phyloP scores from a whole-genome alignment of 1,140 invertebrate species.

The Bombus waltoni region DNA sequence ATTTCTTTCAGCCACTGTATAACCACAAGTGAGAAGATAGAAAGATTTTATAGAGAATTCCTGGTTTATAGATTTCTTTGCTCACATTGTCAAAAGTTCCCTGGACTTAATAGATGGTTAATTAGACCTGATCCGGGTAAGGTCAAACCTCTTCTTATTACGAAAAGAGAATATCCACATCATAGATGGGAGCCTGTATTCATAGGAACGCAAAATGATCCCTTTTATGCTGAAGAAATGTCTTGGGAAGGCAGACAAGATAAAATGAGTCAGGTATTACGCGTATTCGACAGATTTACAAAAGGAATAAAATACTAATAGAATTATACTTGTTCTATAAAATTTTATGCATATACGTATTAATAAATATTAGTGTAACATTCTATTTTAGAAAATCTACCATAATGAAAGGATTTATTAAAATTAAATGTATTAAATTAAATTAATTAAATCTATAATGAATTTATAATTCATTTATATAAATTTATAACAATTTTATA shows the following conservation, averaged over 20 bases:
- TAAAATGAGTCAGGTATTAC: constrained; percentile 91
- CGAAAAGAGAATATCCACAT: constrained; percentile 87
- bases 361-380: too few relatives aligned
- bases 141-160: constrained; percentile 85
- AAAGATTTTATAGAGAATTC: background rate
- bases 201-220: constrained; percentile 90
- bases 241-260: constrained; percentile 93
- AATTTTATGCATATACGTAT: background rate
- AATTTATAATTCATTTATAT: too few relatives aligned
- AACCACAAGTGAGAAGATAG: too few relatives aligned
- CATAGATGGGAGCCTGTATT: constrained; percentile 93
- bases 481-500: too few relatives aligned
- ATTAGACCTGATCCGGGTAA: constrained; percentile 82
- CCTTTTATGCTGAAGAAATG: constrained; percentile 90
- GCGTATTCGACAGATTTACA: constrained; percentile 4
- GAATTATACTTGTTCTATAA: constrained; percentile 12
- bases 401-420: too few relatives aligned
- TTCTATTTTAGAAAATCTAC: too few relatives aligned
- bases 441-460: too few relatives aligned
- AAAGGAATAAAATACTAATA: constrained; percentile 5
- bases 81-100: constrained; percentile 90
- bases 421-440: too few relatives aligned
- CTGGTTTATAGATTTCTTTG: constrained; percentile 82
- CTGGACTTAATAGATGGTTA: constrained; percentile 88
- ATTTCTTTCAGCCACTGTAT: too few relatives aligned